A percentile compares a stretch with the other conserved stretches of the same genome.
These are phyloP conservation scores for Oxyteleia sp. DNA, from an alignment of 2,888 invertebrate species.

Conservation along the genomic window DNA sequence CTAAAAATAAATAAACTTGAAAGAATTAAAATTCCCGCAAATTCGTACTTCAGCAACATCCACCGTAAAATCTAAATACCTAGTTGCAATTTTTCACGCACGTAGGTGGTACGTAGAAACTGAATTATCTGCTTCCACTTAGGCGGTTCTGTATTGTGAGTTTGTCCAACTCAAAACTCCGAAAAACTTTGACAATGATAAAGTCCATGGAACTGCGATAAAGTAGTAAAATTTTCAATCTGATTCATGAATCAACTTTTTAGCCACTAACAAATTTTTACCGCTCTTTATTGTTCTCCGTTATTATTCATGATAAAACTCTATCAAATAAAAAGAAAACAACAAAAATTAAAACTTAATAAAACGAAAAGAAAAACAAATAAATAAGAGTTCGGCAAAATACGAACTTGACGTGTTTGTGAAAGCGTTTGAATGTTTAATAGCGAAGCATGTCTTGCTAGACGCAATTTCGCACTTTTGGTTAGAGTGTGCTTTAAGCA, in stretches of 20 bases:
- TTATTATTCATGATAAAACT: too few species aligned
- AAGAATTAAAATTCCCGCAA: too few species aligned
- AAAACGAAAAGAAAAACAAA: neutral
- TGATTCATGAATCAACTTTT: slow-evolving; percentile 1
- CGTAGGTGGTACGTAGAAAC: too few species aligned
- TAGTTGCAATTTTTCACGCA: too few species aligned
- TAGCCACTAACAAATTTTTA: neutral
- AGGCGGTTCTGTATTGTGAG: slow-evolving; percentile 18
- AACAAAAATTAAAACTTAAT: neutral
- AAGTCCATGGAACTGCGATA: slow-evolving; percentile 14
- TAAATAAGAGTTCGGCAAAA: too few species aligned
- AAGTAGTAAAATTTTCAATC: slow-evolving; percentile 22
- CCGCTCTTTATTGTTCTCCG: neutral
- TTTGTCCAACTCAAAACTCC: slow-evolving; percentile 28
- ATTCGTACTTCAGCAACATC: too few species aligned
- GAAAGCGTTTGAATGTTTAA: slow-evolving; percentile 18
- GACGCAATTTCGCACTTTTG: slow-evolving; percentile 36
- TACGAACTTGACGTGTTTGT: neutral
- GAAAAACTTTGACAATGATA: slow-evolving; percentile 39
- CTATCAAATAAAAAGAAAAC: too few species aligned
- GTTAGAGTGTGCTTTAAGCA: slow-evolving; percentile 34
- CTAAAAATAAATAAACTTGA: too few species aligned
- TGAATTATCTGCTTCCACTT: slow-evolving; percentile 16
- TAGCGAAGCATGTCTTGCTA: slow-evolving; percentile 23
- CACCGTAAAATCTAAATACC: too few species aligned